Percentiles rank a stretch among this genome's conserved stretches.
These are phyloP conservation scores for Muntiacus muntjak DNA, from an alignment of 2,113 vertebrate species.

Conservation along the genomic window DNA sequence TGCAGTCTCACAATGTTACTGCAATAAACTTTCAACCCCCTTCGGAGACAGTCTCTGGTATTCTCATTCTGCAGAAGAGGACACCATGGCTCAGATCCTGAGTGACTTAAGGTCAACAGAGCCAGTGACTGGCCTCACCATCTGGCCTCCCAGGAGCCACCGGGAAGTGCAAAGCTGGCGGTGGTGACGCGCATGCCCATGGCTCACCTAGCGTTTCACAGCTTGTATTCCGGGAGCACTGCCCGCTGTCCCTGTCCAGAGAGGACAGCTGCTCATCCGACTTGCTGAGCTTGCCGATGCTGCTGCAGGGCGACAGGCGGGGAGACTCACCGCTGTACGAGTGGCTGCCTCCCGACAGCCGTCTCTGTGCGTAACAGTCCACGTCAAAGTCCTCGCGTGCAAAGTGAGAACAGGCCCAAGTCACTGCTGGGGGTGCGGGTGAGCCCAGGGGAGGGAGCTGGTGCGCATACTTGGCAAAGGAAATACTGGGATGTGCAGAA, in stretches of 20 bases:
- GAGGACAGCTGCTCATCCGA: slow-evolving; percentile 97
- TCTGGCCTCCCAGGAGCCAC: background rate
- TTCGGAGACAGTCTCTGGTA: fast-evolving
- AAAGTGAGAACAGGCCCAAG: background rate
- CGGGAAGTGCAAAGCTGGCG: fast-evolving
- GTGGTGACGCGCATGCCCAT: fast-evolving
- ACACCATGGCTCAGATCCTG: background rate
- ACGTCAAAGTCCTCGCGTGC: slow-evolving; percentile 89
- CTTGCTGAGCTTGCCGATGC: slow-evolving; percentile 97
- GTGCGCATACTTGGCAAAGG: background rate
- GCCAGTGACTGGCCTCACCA: fast-evolving
- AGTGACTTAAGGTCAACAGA: background rate
- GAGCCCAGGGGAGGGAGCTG: background rate
- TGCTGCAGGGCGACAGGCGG: slow-evolving; percentile 94
- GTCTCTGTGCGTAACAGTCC: slow-evolving; percentile 91
- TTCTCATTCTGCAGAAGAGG: background rate
- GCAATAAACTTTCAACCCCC: background rate
- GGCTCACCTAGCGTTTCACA: slow-evolving; percentile 96
- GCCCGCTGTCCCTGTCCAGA: slow-evolving; percentile 95
- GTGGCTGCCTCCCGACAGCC: slow-evolving; percentile 95
- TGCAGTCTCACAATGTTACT: background rate
- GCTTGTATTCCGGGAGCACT: slow-evolving; percentile 98
- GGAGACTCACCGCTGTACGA: slow-evolving; percentile 95
- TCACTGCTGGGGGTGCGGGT: background rate
- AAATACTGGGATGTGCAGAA: background rate